Evolutionary conservation across 2,888 invertebrate species (phyloP).

Genomic region (Hypolimnas misippus): DNA sequence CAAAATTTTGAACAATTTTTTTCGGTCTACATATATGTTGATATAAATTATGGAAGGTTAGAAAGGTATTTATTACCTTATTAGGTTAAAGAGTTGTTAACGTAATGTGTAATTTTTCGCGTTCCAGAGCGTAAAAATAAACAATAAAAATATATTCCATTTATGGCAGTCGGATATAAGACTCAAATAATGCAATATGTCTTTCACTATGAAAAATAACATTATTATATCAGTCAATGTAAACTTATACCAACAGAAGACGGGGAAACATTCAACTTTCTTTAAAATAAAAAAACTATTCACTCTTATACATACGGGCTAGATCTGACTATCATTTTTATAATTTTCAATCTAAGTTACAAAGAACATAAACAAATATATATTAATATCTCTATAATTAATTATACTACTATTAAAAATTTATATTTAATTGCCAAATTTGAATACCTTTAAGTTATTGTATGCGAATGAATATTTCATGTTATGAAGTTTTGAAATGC

Average conservation of each 20-base stretch:
- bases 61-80: no score
- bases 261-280: constrained; percentile 22
- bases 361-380: neutral
- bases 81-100: no score
- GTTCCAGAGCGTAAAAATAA: no score
- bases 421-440: no score
- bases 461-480: no score
- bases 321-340: constrained; percentile 25
- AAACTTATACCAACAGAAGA: constrained; percentile 44
- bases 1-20: no score
- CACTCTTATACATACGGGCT: constrained; percentile 24
- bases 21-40: no score
- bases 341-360: constrained; percentile 3
- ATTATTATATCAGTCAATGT: constrained; percentile 55
- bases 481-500: no score
- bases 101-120: no score
- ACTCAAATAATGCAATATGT: constrained; percentile 51
- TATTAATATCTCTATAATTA: neutral
- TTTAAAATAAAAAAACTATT: constrained; percentile 36
- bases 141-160: no score
- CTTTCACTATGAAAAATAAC: constrained; percentile 42
- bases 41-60: no score
- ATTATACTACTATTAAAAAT: neutral
- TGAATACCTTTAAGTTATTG: no score
- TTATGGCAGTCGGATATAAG: constrained; percentile 25